phyloP scores from a whole-genome alignment of 1,140 invertebrate species.

The Drosophila aff. region DNA sequence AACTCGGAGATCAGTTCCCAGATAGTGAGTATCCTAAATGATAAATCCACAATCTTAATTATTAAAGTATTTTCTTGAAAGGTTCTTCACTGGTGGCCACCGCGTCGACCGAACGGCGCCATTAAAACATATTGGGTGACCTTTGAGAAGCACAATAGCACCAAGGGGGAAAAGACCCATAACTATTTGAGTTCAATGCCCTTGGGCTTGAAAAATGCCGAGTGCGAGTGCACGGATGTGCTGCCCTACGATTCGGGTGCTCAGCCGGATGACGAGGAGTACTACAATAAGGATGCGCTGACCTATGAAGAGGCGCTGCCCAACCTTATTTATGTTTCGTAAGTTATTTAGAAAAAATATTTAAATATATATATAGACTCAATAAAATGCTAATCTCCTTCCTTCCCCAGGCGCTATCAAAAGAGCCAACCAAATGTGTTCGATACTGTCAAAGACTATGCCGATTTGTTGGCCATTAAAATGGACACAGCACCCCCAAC shows the following conservation, averaged over 20 bases:
- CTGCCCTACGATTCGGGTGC: constrained; percentile 63
- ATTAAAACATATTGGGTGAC: constrained; percentile 62
- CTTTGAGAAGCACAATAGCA: constrained; percentile 51
- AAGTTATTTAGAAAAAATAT: constrained; percentile 2
- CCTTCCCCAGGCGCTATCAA: constrained; percentile 21
- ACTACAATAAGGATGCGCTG: constrained; percentile 65
- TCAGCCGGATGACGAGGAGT: constrained; percentile 69
- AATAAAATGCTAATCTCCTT: not conserved
- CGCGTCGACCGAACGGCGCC: constrained; percentile 62
- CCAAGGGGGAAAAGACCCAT: constrained; percentile 23
- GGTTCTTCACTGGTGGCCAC: constrained; percentile 78
- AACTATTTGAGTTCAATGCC: constrained; percentile 37
- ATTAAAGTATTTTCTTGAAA: not conserved
- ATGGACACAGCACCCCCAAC: not conserved
- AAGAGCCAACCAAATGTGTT: constrained; percentile 39
- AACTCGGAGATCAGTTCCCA: constrained; percentile 43
- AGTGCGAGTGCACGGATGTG: constrained; percentile 54
- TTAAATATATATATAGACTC: not conserved
- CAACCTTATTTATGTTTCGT: constrained; percentile 75
- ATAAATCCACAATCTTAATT: not conserved
- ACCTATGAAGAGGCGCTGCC: constrained; percentile 67
- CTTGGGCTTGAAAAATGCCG: not conserved
- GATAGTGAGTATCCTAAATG: constrained; percentile 48
- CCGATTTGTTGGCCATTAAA: constrained; percentile 14
- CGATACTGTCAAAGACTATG: constrained; percentile 22